Conservation (phyloP, 2,113 vertebrate genomes). For the Crocuta crocuta region DNA sequence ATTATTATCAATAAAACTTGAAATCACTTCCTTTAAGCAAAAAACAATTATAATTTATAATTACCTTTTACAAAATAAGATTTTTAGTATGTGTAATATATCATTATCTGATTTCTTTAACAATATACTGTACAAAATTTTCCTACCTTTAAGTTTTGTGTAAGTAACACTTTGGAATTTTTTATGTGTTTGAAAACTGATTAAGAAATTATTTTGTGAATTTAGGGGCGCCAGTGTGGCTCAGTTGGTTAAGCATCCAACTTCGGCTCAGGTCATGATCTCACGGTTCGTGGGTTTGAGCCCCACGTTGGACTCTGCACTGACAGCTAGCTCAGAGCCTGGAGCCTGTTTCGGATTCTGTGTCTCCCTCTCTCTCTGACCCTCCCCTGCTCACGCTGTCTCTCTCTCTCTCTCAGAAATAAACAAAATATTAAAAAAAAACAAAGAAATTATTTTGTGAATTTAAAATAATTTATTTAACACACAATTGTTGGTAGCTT, state of each 20-base stretch:
- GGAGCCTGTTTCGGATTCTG: no score
- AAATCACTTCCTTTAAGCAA: neutral
- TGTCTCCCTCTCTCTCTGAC: no score
- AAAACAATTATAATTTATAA: slow-evolving; percentile 23
- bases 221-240: neutral
- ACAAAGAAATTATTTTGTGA: no score
- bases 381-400: no score
- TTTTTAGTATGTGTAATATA: neutral
- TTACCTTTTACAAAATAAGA: neutral
- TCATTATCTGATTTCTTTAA: neutral
- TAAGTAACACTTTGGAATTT: neutral
- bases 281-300: no score
- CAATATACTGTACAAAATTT: neutral
- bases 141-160: neutral
- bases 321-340: no score
- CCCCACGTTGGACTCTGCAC: no score
- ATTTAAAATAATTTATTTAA: slow-evolving; percentile 13
- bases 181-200: neutral
- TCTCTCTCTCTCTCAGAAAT: no score
- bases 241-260: no score
- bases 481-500: neutral
- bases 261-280: no score
- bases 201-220: neutral
- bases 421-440: no score
- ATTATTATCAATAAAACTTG: slow-evolving; percentile 30